Conservation (phyloP, 2,113 vertebrate genomes). For the Trematocara variabile region DNA sequence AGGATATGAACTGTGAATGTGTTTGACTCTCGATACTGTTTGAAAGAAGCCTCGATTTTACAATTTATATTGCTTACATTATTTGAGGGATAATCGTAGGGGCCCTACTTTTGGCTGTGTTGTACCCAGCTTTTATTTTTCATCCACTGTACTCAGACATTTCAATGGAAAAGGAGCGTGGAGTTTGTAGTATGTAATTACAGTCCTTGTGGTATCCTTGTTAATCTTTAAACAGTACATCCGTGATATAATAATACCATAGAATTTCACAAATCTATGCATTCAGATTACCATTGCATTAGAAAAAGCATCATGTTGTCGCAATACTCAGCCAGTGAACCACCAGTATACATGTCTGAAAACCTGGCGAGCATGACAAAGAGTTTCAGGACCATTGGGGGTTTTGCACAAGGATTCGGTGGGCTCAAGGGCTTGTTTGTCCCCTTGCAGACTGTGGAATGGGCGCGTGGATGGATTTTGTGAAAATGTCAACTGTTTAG, state of each 20-base stretch:
- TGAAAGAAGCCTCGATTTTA: slow-evolving; percentile 22
- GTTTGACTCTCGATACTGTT: slow-evolving; percentile 31
- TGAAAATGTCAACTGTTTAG: slow-evolving; percentile 67
- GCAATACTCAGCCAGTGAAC: slow-evolving; percentile 36
- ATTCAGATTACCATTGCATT: slow-evolving; percentile 31
- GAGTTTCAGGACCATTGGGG: slow-evolving; percentile 36
- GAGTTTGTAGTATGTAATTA: slow-evolving; percentile 21
- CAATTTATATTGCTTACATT: slow-evolving; percentile 1
- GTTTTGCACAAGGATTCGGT: slow-evolving; percentile 51
- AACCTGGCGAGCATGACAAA: slow-evolving; percentile 39
- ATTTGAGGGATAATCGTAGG: slow-evolving; percentile 8
- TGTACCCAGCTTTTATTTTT: slow-evolving; percentile 12
- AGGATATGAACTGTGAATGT: slow-evolving; percentile 57
- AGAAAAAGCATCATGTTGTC: slow-evolving; percentile 32
- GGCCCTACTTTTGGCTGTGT: slow-evolving; percentile 3
- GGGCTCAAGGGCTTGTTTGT: slow-evolving; percentile 53
- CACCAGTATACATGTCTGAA: slow-evolving; percentile 33
- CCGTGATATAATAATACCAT: neutral
- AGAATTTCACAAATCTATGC: slow-evolving; percentile 47
- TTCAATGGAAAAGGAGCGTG: neutral
- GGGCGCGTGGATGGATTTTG: slow-evolving; percentile 48
- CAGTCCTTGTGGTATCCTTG: slow-evolving; percentile 15
- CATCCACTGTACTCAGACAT: slow-evolving; percentile 11
- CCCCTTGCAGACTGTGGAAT: slow-evolving; percentile 50
- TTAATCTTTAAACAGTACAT: slow-evolving; percentile 11